These are phyloP conservation scores for Prunella fulvescens DNA, from an alignment of 2,113 vertebrate genomes.

Conservation along the genomic window DNA sequence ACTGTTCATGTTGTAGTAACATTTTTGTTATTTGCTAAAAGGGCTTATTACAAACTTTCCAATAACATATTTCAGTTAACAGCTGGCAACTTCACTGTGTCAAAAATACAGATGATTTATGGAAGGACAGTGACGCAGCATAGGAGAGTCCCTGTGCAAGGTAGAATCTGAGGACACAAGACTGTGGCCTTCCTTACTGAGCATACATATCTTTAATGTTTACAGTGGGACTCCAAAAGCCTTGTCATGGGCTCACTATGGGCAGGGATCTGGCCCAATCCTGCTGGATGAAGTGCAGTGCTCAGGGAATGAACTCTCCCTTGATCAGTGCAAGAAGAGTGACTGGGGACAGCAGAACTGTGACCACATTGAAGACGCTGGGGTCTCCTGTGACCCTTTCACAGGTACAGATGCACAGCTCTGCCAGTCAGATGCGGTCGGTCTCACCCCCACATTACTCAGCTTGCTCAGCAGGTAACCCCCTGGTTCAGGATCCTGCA, in stretches of 20 bases:
- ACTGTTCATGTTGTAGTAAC: neutral
- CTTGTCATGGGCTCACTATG: slow-evolving; percentile 89
- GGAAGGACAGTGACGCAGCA: neutral
- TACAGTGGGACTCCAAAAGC: slow-evolving; percentile 84
- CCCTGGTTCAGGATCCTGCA: neutral
- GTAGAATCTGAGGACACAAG: neutral
- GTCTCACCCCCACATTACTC: neutral
- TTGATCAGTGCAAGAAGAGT: slow-evolving; percentile 86
- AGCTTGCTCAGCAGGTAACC: neutral
- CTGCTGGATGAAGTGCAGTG: slow-evolving; percentile 89
- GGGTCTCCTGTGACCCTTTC: slow-evolving; percentile 81
- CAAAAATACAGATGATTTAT: neutral
- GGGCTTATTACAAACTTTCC: neutral
- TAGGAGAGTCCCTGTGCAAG: neutral
- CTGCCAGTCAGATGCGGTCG: accelerated
- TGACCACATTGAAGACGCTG: slow-evolving; percentile 91
- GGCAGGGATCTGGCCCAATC: slow-evolving; percentile 85
- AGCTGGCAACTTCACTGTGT: neutral
- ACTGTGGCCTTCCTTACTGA: neutral
- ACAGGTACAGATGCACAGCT: slow-evolving; percentile 47
- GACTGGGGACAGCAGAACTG: slow-evolving; percentile 92
- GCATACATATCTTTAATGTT: neutral
- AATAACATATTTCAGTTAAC: neutral
- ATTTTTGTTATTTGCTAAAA: neutral
- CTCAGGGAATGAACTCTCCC: slow-evolving; percentile 84